Base-by-base conservation (phyloP, 2,113 vertebrate species). In the Semnornis frantzii region DNA sequence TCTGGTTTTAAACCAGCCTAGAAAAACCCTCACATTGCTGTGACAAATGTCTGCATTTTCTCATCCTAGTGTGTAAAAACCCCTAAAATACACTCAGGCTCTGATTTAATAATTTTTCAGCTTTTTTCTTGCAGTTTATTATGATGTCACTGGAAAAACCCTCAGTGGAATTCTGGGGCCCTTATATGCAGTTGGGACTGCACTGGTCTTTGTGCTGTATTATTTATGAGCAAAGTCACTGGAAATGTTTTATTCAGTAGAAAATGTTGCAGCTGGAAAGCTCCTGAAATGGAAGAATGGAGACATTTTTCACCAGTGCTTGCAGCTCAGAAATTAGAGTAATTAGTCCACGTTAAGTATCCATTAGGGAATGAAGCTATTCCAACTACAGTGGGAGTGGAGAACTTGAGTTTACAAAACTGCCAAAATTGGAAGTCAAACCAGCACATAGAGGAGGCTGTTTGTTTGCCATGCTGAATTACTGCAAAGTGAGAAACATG, bases 191-290 rank as follows among this genome's bases (percentile, higher is more conserved):
- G 17, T 82, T 87, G 71, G 66, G 46, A 94, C 82, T 79, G 72
- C 42, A 34, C 9, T 73, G 50, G 87, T 89, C 79, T 93, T 52
- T 54, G 68, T 93, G 75, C 82, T 95, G 42, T 78, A 89, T 93
- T 89, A 69, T 93, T 93, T 91, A 89, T 91, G 87, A 70, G 75
- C 55, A 95, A 79, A 86, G 64, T 94, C 86, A 77, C 87, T 57
- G 78, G 91, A 92, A 89, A 95, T 95, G 52, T 93, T 96, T 97
- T 96, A 95, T 96, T 97, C 92, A 94, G 92, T 91, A 89, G 88
- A 88, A 94, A 92, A 77, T 14, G 60, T 87, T 75, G 59, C 90
- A 90, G 75, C 85, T 95, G 90, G 80, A 96, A 86, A 94, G 71
- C 93, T 96, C n/a, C 83, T 91, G 90, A 55, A 96, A 85, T 84